These are phyloP conservation scores for Rhinoptilus africanus DNA, from an alignment of 2,113 vertebrate species.

Conservation along the genomic window DNA sequence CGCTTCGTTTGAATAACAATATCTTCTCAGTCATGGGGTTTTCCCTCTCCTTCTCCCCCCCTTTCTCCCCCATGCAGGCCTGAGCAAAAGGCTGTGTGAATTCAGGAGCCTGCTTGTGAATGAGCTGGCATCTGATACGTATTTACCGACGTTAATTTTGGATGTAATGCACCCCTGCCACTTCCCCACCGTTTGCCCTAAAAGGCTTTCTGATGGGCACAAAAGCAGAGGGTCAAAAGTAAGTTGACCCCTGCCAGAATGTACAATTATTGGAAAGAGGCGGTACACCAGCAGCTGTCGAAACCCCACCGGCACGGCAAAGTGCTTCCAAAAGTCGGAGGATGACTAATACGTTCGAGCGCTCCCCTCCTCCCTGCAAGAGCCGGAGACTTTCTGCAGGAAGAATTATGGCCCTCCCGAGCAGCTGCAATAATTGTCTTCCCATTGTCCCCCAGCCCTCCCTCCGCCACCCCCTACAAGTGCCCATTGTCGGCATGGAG, in stretches of 20 bases:
- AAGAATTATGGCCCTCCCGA: slow-evolving; percentile 75
- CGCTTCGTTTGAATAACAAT: slow-evolving; percentile 55
- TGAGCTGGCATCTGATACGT: slow-evolving; percentile 75
- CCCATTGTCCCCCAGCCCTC: slow-evolving; percentile 77
- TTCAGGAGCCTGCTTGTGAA: slow-evolving; percentile 57
- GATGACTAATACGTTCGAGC: slow-evolving; percentile 77
- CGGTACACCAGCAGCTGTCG: slow-evolving; percentile 79
- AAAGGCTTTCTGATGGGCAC: slow-evolving; percentile 71
- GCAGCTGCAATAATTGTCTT: slow-evolving; percentile 87
- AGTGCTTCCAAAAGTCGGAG: slow-evolving; percentile 68
- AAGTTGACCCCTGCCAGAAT: slow-evolving; percentile 82
- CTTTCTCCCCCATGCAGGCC: background rate
- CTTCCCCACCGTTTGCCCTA: slow-evolving; percentile 73
- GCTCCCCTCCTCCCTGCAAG: slow-evolving; percentile 49
- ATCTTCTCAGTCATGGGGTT: background rate
- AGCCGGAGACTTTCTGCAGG: slow-evolving; percentile 60
- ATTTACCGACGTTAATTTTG: slow-evolving; percentile 73
- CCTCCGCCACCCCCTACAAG: slow-evolving; percentile 81
- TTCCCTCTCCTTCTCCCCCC: background rate
- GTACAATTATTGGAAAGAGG: slow-evolving; percentile 78
- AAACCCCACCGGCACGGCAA: slow-evolving; percentile 72
- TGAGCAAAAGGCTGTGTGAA: slow-evolving; percentile 71
- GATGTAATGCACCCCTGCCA: slow-evolving; percentile 75
- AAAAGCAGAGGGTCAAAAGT: slow-evolving; percentile 83
- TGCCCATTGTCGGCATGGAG: slow-evolving; percentile 75